Evolutionary conservation across 2,113 vertebrate species (phyloP), one percentile per base, ranked within the genome.

Genomic region (Amphiprion ocellaris): DNA sequence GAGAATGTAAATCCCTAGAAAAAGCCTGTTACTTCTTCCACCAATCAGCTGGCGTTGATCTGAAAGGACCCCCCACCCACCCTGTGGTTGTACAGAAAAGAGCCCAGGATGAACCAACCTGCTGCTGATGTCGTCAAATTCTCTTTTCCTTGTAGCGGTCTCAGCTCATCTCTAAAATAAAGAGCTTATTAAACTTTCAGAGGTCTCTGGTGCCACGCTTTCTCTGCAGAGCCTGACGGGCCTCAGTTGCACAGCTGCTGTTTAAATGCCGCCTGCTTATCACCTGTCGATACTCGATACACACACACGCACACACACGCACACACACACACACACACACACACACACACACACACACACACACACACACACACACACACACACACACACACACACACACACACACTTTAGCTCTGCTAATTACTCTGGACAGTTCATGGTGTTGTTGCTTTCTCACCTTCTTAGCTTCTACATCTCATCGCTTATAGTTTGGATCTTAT

Each of bases 141-240:
- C 24, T 19, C 12, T 26, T 12, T 52, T 37, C 21, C 30, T 23
- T 8, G 10, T 6, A 28, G 65, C 49, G 26, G 44, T 30, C 16
- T 1, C 17, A 10, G 8, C 19, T 63, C 60, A 2, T 79, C 63
- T 60, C 53, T 59, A 61, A 78, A 70, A 70, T 2, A 0, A 73
- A 64, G 39, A 64, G 11, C 72, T 65, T 62, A 86, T 90, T 84
- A 88, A 88, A 76, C 37, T 79, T 87, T 74, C 60, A 85, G 74
- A 52, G 69, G 68, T 67, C 75, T 59, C 17, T 17, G 39, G 41
- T 63, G 37, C 17, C 26, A 11, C 19, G 41, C 17, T 60, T 61
- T 55, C 75, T 58, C 23, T 12, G 2, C 19, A 4, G 41, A 23
- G 16, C 26, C 74, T 26, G 62, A 56, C 49, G 69, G 53, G 44